phyloP scores from a whole-genome alignment of 2,113 vertebrate species.

The Meleagris gallopavo region DNA sequence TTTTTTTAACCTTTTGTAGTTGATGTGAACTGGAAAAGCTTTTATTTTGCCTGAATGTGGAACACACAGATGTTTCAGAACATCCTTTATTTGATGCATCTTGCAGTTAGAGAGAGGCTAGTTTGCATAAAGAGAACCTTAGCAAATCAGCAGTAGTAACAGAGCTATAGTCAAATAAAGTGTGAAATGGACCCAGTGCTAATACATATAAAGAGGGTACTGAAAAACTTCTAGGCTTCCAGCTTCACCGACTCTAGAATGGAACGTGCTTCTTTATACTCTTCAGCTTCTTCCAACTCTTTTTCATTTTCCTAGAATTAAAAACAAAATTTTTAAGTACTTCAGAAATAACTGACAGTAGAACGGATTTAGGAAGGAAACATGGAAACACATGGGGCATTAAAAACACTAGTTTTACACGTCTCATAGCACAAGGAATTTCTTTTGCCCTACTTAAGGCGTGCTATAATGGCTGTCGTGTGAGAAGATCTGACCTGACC shows the following conservation, averaged over 20 bases:
- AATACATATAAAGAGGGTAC: slow-evolving; percentile 69
- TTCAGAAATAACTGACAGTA: not conserved
- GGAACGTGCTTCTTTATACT: slow-evolving; percentile 90
- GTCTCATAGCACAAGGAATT: not conserved
- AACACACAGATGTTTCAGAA: slow-evolving; percentile 66
- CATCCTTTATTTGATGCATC: slow-evolving; percentile 70
- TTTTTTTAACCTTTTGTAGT: not conserved
- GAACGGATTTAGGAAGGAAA: not conserved
- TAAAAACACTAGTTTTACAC: not conserved
- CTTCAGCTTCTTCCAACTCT: slow-evolving; percentile 89
- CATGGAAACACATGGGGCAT: not conserved
- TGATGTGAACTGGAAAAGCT: not conserved
- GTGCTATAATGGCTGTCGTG: not conserved
- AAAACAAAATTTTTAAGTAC: slow-evolving; percentile 39
- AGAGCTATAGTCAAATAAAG: slow-evolving; percentile 72
- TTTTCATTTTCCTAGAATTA: slow-evolving; percentile 89
- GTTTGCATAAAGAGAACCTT: slow-evolving; percentile 67
- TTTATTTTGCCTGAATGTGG: slow-evolving; percentile 36
- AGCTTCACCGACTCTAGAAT: slow-evolving; percentile 92
- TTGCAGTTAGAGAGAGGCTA: slow-evolving; percentile 67
- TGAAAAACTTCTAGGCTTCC: slow-evolving; percentile 83
- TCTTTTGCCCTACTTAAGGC: not conserved
- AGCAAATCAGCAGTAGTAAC: slow-evolving; percentile 45
- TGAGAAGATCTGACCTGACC: not conserved
- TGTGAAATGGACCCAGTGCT: slow-evolving; percentile 83